These are phyloP conservation scores for Bombus ignitus DNA, from an alignment of 1,140 invertebrate genomes.

Conservation along the genomic window DNA sequence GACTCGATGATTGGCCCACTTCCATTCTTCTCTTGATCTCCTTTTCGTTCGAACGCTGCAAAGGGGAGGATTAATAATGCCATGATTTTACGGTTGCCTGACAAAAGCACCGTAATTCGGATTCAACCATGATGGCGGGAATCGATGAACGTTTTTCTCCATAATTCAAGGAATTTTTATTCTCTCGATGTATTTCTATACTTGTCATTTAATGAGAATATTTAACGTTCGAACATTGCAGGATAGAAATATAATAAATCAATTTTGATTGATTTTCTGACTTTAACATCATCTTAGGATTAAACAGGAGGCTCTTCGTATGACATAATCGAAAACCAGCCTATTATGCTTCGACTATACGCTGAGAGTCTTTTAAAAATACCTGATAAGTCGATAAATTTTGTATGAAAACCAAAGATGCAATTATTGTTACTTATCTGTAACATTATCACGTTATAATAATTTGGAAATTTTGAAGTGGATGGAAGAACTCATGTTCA, in stretches of 20 bases:
- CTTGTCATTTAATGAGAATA: not conserved
- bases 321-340: too few species aligned
- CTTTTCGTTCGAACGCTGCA: not conserved
- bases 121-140: not conserved
- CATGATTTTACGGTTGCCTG: slow-evolving; percentile 29
- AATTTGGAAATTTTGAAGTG: too few species aligned
- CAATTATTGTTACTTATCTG: too few species aligned
- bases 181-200: not conserved
- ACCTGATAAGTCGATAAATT: too few species aligned
- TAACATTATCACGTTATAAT: too few species aligned
- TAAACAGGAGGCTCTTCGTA: too few species aligned
- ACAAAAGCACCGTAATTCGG: slow-evolving; percentile 27
- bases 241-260: not conserved
- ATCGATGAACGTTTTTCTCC: not conserved
- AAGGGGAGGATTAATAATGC: slow-evolving; percentile 30
- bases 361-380: too few species aligned
- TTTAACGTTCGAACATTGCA: not conserved
- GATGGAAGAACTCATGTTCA: too few species aligned
- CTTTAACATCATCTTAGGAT: not conserved
- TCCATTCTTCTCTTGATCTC: slow-evolving; percentile 4
- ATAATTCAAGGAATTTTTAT: not conserved
- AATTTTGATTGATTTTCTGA: not conserved
- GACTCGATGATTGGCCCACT: not conserved
- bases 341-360: too few species aligned
- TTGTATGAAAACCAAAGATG: too few species aligned